Evolutionary conservation across 2,113 vertebrate genomes (phyloP), one percentile per base, ranked within the genome.

Genomic region (Progne subis): DNA sequence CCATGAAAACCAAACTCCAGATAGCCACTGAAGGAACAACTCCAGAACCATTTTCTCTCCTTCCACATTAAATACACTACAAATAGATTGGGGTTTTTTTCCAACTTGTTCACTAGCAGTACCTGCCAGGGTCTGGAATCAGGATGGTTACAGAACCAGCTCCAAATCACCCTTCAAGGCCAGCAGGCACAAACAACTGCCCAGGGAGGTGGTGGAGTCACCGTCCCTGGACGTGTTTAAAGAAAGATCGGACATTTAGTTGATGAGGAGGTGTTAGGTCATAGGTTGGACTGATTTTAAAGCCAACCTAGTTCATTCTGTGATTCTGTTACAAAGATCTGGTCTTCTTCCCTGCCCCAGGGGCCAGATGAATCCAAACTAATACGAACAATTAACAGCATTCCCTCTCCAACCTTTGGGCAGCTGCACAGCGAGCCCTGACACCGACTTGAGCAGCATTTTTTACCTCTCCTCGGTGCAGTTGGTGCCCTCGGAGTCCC

Each of bases 391-490:
- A 37, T 8, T 21, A 50, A 14, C 41, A 29, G 5, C 4, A 11
- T 16, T 64, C 41, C 43, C 44, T 23, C 34, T 12, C n/a, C 74
- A 52, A 14, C 68, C 39, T 50, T 57, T 10, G 6, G 10, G 64
- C 74, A 56, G 32, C 71, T 1, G 2, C 67, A 9, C 61, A 23
- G 29, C 3, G 18, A 75, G 26, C 52, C n/a, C 5, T 8, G 1
- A 7, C 41, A 3, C 6, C 0, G 26, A 12, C 20, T 4, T 0
- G 6, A 89, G 56, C 61, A 85, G 67, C 47, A 18, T 1, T 18
- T 17, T 83, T 97, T 98, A 99, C 99, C 98, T 98, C 84, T 97
- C 79, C 88, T 97, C n/a, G 92, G 98, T 98, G 98, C 99, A 99
- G 97, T 98, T 99, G 61, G 97, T 98, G 23, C 97, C 97, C 41